Percentiles rank a stretch among this genome's conserved stretches.
These are phyloP conservation scores for Pelecanus crispus DNA, from an alignment of 2,113 vertebrate species.

Conservation along the genomic window DNA sequence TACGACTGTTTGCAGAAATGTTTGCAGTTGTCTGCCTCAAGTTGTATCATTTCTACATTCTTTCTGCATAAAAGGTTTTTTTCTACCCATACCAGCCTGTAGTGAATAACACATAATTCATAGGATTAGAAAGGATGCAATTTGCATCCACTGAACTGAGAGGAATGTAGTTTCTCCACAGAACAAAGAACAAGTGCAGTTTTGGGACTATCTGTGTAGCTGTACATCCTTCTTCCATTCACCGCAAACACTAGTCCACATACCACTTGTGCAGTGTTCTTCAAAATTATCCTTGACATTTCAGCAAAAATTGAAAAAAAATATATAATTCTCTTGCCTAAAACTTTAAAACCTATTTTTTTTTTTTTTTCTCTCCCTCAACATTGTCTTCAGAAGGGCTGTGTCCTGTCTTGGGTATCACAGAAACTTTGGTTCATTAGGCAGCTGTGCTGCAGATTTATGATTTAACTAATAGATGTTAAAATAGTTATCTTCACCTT, in stretches of 20 bases:
- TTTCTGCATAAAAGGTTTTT: background rate
- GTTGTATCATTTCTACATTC: background rate
- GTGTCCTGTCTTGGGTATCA: background rate
- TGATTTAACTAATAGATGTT: background rate
- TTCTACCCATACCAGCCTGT: background rate
- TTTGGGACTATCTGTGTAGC: background rate
- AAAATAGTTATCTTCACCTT: background rate
- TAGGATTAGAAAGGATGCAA: background rate
- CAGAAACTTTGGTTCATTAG: background rate
- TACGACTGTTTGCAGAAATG: background rate
- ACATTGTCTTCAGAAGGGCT: background rate
- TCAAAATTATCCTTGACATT: background rate
- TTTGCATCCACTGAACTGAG: background rate
- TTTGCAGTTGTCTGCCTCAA: background rate
- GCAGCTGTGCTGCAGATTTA: background rate
- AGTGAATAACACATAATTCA: background rate
- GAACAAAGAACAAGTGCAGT: background rate
- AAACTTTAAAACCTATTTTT: background rate
- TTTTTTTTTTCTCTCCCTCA: no score
- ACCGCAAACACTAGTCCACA: background rate
- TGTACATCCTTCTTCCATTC: background rate
- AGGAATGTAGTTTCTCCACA: background rate
- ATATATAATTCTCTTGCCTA: background rate
- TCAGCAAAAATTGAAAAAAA: background rate
- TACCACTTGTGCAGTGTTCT: background rate